A percentile compares a stretch with the other conserved stretches of the same genome.
phyloP scores from a whole-genome alignment of 2,113 vertebrate genomes.

The Lepus timidus region DNA sequence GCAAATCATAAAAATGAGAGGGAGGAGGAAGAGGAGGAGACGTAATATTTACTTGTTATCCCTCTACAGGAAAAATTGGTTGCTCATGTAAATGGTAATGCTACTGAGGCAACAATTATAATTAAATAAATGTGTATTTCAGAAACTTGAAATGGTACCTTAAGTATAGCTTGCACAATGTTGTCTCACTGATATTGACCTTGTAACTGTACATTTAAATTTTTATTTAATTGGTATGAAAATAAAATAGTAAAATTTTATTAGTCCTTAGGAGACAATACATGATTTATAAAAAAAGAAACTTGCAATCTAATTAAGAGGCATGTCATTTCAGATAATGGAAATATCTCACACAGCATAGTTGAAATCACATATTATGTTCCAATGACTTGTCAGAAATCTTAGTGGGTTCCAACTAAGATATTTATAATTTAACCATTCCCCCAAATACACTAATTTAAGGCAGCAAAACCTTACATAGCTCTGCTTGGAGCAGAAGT shows the following conservation, averaged over 20 bases:
- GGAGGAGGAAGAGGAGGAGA: background rate
- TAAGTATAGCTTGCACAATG: slow-evolving; percentile 63
- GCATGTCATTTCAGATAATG: slow-evolving; percentile 8
- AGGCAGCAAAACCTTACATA: background rate
- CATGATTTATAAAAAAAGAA: slow-evolving; percentile 48
- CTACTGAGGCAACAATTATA: slow-evolving; percentile 66
- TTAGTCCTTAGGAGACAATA: slow-evolving; percentile 53
- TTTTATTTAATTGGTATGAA: slow-evolving; percentile 75
- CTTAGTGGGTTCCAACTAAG: background rate
- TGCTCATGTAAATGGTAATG: background rate
- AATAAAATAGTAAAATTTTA: slow-evolving; percentile 67
- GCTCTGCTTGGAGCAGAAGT: background rate
- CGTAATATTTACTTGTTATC: background rate
- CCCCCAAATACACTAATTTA: background rate
- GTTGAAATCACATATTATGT: background rate
- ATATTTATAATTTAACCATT: background rate
- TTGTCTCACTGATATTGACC: slow-evolving; percentile 64
- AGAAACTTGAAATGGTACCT: slow-evolving; percentile 60
- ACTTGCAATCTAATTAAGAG: slow-evolving; percentile 24
- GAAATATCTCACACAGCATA: background rate
- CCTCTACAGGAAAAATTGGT: background rate
- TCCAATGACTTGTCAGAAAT: background rate
- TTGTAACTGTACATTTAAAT: slow-evolving; percentile 65
- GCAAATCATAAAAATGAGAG: background rate
- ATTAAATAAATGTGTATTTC: slow-evolving; percentile 75